These are phyloP conservation scores for Anguilla megastoma DNA, from an alignment of 2,797 vertebrate species.

Conservation along the genomic window DNA sequence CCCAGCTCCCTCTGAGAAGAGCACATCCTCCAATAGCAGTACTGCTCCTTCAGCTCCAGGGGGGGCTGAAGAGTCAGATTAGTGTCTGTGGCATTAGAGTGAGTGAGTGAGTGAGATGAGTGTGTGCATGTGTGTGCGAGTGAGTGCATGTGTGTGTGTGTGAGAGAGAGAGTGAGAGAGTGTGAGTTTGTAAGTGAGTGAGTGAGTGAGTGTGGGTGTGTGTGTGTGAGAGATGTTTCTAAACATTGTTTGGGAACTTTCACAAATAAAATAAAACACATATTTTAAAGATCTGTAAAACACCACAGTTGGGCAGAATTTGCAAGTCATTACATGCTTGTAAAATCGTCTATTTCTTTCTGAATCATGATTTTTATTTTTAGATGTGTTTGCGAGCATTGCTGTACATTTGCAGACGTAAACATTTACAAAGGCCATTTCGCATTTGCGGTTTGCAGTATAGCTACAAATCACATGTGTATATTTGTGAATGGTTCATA, in stretches of 20 bases:
- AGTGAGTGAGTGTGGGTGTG: too few species aligned
- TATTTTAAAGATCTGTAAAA: neutral
- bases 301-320: neutral
- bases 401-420: neutral
- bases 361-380: neutral
- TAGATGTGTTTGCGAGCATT: neutral
- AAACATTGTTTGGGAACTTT: neutral
- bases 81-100: neutral
- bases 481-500: neutral
- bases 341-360: neutral
- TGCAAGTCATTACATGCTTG: neutral
- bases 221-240: neutral
- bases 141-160: constrained; percentile 1
- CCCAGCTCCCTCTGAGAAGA: neutral
- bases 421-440: neutral
- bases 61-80: too few species aligned
- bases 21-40: neutral
- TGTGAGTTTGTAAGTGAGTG: neutral
- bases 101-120: neutral
- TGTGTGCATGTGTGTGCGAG: too few species aligned
- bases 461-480: neutral
- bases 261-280: neutral
- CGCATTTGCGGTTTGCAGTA: neutral
- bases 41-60: neutral
- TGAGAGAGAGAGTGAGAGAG: neutral